Evolutionary conservation across 2,888 invertebrate species (phyloP), one percentile per base, ranked within the genome.

Genomic region (Eurytoma adleriae): DNA sequence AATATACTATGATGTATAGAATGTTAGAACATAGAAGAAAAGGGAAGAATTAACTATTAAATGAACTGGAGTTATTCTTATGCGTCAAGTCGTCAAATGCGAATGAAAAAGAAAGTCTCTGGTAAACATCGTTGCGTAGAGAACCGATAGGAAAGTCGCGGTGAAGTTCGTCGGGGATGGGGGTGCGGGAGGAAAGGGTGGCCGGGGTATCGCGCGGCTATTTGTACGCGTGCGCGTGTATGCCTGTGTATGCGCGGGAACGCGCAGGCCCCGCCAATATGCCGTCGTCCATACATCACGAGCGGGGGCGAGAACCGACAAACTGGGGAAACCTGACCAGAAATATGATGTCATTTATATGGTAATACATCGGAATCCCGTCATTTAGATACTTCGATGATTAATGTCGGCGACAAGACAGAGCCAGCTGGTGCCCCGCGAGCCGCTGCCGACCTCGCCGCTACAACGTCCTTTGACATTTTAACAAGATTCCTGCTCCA

Each of bases 271-370:
- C 86, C 88, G 88, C 89, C 90, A 90, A 90, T 90, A 90, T 90
- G 90, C 90, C 88, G 87, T 85, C 88, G 89, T 89, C 89, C 89
- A 91, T 91, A 90, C 89, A 90, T 90, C 90, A 83, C 85, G 85
- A 83, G 81, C 84, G 86, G 24, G 86, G 85, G 84, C 82, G 86
- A 86, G 86, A 86, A 84, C 88, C 89, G 89, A 89, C 89, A 89
- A 89, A 89, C 89, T 89, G 88, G 89, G 89, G 89, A 89, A 89
- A 89, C 89, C 89, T 90, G 90, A 91, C 90, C 90, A 91, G 90
- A 91, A 91, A 91, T 91, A 91, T 91, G 90, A 91, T 91, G 90
- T 90, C 90, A 91, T 90, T 90, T 91, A 90, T 91, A 91, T 91
- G 90, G 90, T 91, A 91, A 91, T 91, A 90, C 90, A 90, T 90